These are phyloP conservation scores for Bufotes viridis DNA, from an alignment of 2,797 vertebrate genomes.

Conservation along the genomic window DNA sequence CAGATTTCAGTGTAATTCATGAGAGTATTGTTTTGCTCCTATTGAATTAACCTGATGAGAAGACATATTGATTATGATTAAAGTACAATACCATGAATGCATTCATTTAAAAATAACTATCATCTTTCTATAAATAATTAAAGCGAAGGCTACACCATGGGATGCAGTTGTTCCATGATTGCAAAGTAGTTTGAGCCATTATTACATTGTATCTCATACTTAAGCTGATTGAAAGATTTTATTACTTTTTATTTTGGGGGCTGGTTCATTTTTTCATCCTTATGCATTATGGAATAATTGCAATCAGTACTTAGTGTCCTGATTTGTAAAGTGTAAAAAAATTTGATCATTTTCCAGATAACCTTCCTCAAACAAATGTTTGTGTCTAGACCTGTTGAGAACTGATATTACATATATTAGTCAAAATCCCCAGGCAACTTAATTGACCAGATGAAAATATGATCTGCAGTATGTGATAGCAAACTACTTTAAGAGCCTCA, in stretches of 20 bases:
- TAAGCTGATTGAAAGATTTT: slow-evolving; percentile 67
- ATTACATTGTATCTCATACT: slow-evolving; percentile 68
- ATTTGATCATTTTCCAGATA: slow-evolving; percentile 63
- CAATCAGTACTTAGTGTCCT: slow-evolving; percentile 34
- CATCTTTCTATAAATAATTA: slow-evolving; percentile 72
- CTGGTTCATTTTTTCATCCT: slow-evolving; percentile 62
- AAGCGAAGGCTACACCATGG: slow-evolving; percentile 68
- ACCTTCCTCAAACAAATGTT: slow-evolving; percentile 61
- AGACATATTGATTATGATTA: slow-evolving; percentile 71
- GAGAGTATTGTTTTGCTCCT: slow-evolving; percentile 24
- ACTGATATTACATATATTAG: slow-evolving; percentile 64
- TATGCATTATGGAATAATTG: slow-evolving; percentile 63
- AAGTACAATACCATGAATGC: slow-evolving; percentile 70
- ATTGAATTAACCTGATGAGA: slow-evolving; percentile 66
- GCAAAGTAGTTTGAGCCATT: slow-evolving; percentile 69
- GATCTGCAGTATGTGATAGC: slow-evolving; percentile 57
- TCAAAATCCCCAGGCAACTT: slow-evolving; percentile 40
- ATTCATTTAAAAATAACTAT: slow-evolving; percentile 70
- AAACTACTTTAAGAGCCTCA: slow-evolving; percentile 27
- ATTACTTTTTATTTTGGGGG: slow-evolving; percentile 67
- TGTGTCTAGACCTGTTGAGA: slow-evolving; percentile 62
- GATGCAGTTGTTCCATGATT: slow-evolving; percentile 69
- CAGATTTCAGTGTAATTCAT: neutral
- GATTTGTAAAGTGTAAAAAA: slow-evolving; percentile 59
- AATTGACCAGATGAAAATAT: slow-evolving; percentile 57